Evolutionary conservation across 23 tunicate genomes (phyloP).

Genomic region (Diplosoma virens): DNA sequence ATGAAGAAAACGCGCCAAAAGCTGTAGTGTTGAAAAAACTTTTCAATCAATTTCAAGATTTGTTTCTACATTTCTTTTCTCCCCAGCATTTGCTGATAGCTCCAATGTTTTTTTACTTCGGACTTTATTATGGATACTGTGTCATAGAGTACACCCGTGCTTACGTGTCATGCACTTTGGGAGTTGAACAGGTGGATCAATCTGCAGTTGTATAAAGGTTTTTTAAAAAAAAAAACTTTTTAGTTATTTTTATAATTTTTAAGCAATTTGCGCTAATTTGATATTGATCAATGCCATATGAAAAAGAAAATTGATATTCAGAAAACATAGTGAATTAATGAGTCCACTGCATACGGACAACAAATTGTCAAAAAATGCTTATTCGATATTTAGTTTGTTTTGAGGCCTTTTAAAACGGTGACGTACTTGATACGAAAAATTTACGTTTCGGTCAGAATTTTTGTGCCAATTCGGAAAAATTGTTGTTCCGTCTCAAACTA

Average conservation of each 20-base stretch:
- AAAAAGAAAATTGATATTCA: neutral
- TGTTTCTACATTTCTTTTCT: neutral
- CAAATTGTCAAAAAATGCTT: too few species aligned
- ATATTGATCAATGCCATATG: neutral
- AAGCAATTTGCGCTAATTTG: too few species aligned
- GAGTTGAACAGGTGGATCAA: slow-evolving; percentile 47
- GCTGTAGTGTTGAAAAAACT: too few species aligned
- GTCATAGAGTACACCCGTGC: slow-evolving; percentile 47
- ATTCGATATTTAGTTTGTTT: too few species aligned
- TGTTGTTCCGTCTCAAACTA: too few species aligned
- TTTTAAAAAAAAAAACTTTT: neutral
- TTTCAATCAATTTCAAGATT: neutral
- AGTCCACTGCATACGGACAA: too few species aligned
- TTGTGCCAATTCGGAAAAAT: too few species aligned
- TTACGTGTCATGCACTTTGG: slow-evolving; percentile 60
- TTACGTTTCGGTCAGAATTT: too few species aligned
- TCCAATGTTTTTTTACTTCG: slow-evolving; percentile 42
- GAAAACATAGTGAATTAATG: too few species aligned
- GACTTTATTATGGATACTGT: slow-evolving; percentile 17
- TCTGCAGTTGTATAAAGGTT: neutral
- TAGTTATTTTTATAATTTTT: neutral
- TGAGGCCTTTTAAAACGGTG: too few species aligned
- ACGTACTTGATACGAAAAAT: too few species aligned
- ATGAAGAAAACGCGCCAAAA: too few species aligned
- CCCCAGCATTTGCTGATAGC: slow-evolving; percentile 29